Evolutionary conservation across 2,113 vertebrate genomes (phyloP), one percentile per base, ranked within the genome.

Genomic region (Calypte anna): DNA sequence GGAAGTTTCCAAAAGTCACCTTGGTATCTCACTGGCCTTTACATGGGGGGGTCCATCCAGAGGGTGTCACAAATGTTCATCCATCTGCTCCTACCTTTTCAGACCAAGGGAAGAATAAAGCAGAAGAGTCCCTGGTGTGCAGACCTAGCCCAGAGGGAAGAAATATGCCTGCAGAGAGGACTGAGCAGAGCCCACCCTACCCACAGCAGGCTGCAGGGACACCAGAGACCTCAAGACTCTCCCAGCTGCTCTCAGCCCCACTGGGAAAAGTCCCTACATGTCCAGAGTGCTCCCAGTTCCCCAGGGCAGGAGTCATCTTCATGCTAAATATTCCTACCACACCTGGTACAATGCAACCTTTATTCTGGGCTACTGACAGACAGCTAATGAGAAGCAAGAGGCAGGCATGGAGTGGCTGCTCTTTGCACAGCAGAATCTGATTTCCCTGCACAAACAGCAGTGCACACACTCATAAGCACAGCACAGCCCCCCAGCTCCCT

Each of bases 21-120:
- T 33, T 7, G 3, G 24, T 38, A 23, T 8, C 16, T 63, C 53
- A 4, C 19, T 13, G 61, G 23, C 31, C 53, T 55, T 27, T 22
- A 51, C 15, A 12, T 0, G 2, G 13, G 28, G 44, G 64, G 33
- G n/a, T 44, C 64, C 31, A 0, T 4, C 20, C 20, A 89, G 33
- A 40, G 28, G n/a, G 30, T 50, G 27, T 18, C 82, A 76, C 40
- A 31, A 31, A 54, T 0, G 0, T 40, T 40, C n/a, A 19, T 9
- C 77, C 9, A 6, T 12, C 53, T 57, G 44, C 61, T 63, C 43
- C 61, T 12, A 3, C 40, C 67, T 54, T 61, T 53, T 25, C 50
- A 44, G 80, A 51, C 43, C 27, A 59, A 43, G 61, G 43, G 43
- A 50, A 86, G 16, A 64, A 57, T 0, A 57, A 67, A 61, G 48